phyloP scores from a whole-genome alignment of 2,113 vertebrate genomes.

The Carassius carassius region DNA sequence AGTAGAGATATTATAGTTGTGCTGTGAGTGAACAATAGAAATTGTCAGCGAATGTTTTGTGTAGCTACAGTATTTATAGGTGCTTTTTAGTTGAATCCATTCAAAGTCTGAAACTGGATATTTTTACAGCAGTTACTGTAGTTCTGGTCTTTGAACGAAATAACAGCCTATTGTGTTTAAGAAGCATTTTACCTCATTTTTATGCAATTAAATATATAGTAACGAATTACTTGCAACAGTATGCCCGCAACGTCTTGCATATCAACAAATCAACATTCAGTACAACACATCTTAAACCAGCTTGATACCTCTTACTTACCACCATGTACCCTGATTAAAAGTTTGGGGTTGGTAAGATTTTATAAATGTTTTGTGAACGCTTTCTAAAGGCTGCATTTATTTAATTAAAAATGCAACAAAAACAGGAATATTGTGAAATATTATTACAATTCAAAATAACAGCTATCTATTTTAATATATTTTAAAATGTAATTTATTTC shows the following conservation, averaged over 20 bases:
- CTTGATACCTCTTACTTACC: no score
- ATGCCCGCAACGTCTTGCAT: background rate
- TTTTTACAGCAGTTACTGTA: background rate
- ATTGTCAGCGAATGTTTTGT: background rate
- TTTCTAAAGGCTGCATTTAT: no score
- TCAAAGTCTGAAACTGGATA: background rate
- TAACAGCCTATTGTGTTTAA: background rate
- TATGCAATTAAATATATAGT: background rate
- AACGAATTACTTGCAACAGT: background rate
- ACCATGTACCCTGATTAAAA: no score
- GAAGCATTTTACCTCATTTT: background rate
- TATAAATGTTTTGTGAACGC: no score
- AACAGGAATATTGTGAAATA: no score
- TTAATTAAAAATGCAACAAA: no score
- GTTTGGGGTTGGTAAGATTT: no score
- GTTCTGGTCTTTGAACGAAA: background rate
- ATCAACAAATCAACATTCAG: background rate
- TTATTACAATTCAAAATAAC: no score
- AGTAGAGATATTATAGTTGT: background rate
- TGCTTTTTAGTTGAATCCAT: background rate
- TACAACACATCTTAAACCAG: no score
- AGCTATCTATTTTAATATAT: no score
- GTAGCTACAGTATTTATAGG: no score
- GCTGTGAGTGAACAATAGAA: background rate
- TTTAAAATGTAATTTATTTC: no score